Base-by-base conservation (phyloP, 2,888 invertebrate genomes). In the Euzophera pinguis region DNA sequence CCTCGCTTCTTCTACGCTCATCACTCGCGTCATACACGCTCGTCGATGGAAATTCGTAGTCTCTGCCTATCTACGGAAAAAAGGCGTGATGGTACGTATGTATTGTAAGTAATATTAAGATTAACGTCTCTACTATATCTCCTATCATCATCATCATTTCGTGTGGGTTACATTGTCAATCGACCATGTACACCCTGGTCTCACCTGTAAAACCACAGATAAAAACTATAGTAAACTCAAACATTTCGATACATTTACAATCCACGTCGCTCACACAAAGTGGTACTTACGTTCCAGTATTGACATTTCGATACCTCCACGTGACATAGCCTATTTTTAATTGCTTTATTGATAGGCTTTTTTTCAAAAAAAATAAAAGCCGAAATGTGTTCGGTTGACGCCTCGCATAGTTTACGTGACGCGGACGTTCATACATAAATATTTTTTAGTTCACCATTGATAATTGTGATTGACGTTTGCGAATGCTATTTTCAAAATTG, bases 361-460 rank as follows among this genome's bases (percentile, higher is more conserved):
- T 47, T 73, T 71, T 54, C 13, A 61, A 65, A 73, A 78, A 76
- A 76, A 75, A 75, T 78, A 78, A 79, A 78, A 79, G 75, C 73
- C 54, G 58, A 74, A 74, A 67, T 75, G 70, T 78, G 78, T 78
- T 72, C 53, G 57, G 65, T 65, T 72, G 74, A 73, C 60, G 59
- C 60, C 63, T 16, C 52, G 51, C 47, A 60, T 65, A 65, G 67
- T 32, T 64, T 64, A 50, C 47, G 43, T 54, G 53, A 53, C 58
- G 64, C 58, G 64, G 61, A 60, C 63, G 54, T 64, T 70, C 67
- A 71, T 72, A 62, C 67, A 67, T 70, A 63, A 71, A 67, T 65
- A 64, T 58, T 65, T 67, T 69, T 66, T 54, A 53, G 49, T 57
- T 51, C 42, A 47, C 59, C 53, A 34, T 34, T 35, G 53, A 55